Conservation (phyloP, 2,113 vertebrate genomes). For the Noctilio leporinus region DNA sequence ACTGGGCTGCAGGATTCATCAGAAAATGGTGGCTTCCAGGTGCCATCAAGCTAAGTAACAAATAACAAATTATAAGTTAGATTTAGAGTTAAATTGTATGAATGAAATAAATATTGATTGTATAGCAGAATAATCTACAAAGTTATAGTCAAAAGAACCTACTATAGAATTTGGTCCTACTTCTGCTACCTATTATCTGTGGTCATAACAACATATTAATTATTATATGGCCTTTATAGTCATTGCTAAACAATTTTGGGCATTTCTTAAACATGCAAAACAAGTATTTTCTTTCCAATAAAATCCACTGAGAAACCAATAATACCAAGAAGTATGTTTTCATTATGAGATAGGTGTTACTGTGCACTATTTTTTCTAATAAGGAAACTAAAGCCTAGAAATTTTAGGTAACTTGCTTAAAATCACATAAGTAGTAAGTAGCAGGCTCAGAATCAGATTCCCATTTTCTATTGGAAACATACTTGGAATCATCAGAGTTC, state of each 20-base stretch:
- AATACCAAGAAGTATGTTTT: not conserved
- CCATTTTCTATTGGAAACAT: not conserved
- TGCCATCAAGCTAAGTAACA: constrained; percentile 81
- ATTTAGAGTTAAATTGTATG: not conserved
- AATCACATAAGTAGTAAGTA: not conserved
- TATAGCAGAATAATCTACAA: not conserved
- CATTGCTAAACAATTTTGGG: not conserved
- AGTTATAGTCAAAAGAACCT: not conserved
- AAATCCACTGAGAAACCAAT: not conserved
- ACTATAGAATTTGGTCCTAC: not conserved
- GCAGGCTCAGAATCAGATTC: not conserved
- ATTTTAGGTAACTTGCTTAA: not conserved
- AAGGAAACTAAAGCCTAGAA: not conserved
- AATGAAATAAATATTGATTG: not conserved
- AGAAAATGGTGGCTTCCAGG: constrained; percentile 88
- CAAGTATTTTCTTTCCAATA: not conserved
- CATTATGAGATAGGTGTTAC: not conserved
- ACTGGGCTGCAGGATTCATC: constrained; percentile 85
- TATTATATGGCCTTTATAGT: not conserved
- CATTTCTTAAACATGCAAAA: not conserved
- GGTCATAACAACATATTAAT: not conserved
- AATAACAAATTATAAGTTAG: not conserved
- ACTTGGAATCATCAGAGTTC: not conserved
- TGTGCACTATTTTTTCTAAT: not conserved
- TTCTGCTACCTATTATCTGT: not conserved